Evolutionary conservation across 2,113 vertebrate species (phyloP), one percentile per base, ranked within the genome.

Genomic region (Gadus chalcogrammus): DNA sequence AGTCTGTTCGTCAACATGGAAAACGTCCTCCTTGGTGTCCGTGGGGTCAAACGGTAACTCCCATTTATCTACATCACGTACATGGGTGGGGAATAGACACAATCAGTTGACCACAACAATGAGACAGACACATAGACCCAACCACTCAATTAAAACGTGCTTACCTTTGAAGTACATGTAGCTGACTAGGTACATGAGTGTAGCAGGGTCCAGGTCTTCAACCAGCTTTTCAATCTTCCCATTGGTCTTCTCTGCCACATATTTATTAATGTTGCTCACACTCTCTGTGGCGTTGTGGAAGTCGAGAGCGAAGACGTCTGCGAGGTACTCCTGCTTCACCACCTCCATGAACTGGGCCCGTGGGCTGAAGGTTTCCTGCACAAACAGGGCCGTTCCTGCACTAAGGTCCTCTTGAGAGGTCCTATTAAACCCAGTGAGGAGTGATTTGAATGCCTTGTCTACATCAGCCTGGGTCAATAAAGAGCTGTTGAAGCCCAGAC

Each of bases 161-260:
- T 82, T 85, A 93, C 91, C 89, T 88, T 91, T 92, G 66, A 86
- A 92, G 81, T 92, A 92, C 67, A 92, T 87, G 77, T 88, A 92
- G 59, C 86, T 90, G 67, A 89, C 55, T 31, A 94, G 90, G 74
- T 85, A 86, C 90, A 92, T 90, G 64, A 88, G 15, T 1, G 84
- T 89, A n/a, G 0, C 20, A 8, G 62, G 11, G 62, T 85, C 76
- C 74, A 91, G 28, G 12, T 17, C 12, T 2, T 84, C 38, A 0
- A 91, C 82, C 61, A 92, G 79, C n/a, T 87, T 77, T 16, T 69
- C 61, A 1, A 92, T 89, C 84, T 92, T 91, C 17, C 88, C 85
- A 0, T 80, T 78, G 3, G 91, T 93, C 76, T 90, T 88, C 42
- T 82, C 76, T 3, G 16, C 11, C 5, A 88, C 84, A 60, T 89